These are phyloP conservation scores for Bufo bufo DNA, from an alignment of 2,113 vertebrate genomes.

Conservation along the genomic window DNA sequence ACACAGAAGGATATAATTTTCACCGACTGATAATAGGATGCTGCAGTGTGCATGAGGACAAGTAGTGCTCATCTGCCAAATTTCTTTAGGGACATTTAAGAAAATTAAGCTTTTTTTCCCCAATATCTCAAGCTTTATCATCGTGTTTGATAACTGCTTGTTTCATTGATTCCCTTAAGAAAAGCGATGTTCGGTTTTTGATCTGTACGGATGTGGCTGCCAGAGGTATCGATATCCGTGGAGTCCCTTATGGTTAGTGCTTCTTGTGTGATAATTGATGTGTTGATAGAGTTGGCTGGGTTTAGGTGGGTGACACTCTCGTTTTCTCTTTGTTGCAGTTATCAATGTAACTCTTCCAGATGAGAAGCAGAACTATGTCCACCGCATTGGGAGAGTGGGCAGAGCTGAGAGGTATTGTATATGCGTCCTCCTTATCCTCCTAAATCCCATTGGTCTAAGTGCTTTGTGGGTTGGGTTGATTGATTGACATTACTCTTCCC, in stretches of 20 bases:
- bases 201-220: slow-evolving; percentile 98
- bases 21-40: no score
- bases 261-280: not conserved
- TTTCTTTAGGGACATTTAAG: no score
- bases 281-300: not conserved
- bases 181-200: slow-evolving; percentile 88
- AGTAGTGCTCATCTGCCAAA: no score
- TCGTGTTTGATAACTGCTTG: not conserved
- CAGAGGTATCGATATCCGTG: slow-evolving; percentile 93
- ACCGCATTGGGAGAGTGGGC: slow-evolving; percentile 95
- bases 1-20: no score
- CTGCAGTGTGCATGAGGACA: no score
- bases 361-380: slow-evolving; percentile 98
- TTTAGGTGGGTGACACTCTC: not conserved
- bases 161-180: slow-evolving; percentile 70
- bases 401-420: slow-evolving; percentile 87
- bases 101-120: no score
- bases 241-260: slow-evolving; percentile 90
- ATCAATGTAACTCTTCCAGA: slow-evolving; percentile 98
- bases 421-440: no score
- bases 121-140: no score
- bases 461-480: no score
- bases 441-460: not conserved
- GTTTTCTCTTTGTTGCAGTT: slow-evolving; percentile 71
- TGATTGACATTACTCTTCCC: no score